phyloP scores from a whole-genome alignment of 2,888 invertebrate species.

The Sclerodermus sp. region DNA sequence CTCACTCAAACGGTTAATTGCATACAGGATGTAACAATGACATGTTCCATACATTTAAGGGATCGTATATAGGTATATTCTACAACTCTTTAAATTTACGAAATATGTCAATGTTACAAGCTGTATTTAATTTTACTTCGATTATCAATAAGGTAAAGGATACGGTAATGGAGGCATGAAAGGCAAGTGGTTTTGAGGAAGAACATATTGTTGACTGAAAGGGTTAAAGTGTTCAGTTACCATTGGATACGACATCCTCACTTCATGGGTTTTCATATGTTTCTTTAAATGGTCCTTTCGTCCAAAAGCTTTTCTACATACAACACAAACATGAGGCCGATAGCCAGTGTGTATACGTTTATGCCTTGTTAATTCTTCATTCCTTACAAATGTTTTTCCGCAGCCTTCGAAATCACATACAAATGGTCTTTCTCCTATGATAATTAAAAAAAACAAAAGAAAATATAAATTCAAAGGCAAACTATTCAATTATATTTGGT shows the following conservation, averaged over 20 bases:
- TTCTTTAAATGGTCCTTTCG: conserved; percentile 94
- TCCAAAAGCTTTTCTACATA: conserved; percentile 91
- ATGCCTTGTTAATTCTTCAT: conserved; percentile 90
- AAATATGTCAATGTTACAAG: no score
- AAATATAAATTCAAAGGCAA: conserved; percentile 1
- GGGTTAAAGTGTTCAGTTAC: no score
- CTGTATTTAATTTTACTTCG: no score
- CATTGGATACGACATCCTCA: conserved; percentile 36
- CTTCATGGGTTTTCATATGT: conserved; percentile 81
- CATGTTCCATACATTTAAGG: no score
- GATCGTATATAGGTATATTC: no score
- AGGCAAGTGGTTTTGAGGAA: no score
- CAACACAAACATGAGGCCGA: conserved; percentile 81
- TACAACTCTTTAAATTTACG: no score
- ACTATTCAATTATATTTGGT: not conserved
- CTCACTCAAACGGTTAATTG: no score
- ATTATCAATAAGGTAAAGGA: no score
- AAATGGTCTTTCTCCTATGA: conserved; percentile 79
- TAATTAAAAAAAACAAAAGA: not conserved
- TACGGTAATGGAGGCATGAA: no score
- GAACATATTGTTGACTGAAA: no score
- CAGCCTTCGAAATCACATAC: conserved; percentile 84
- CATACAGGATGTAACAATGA: no score
- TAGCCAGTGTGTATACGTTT: conserved; percentile 87
- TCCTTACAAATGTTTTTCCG: conserved; percentile 87